These are phyloP conservation scores for Serranus cabrilla DNA, from an alignment of 2,797 vertebrate genomes.

Conservation along the genomic window DNA sequence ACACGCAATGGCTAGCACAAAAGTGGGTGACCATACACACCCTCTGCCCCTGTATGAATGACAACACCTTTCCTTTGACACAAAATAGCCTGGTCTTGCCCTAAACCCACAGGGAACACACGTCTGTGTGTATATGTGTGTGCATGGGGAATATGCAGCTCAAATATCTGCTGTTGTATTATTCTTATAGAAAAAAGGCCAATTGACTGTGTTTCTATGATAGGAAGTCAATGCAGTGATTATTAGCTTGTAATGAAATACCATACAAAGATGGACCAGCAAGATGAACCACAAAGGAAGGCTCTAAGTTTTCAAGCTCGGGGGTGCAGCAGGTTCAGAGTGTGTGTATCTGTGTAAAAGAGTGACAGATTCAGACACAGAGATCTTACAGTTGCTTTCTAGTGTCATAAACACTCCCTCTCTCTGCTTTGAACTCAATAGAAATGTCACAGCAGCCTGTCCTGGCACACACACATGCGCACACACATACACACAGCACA, in stretches of 20 bases:
- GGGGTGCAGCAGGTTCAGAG: slow-evolving; percentile 49
- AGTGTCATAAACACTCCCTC: slow-evolving; percentile 64
- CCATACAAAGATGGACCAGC: slow-evolving; percentile 44
- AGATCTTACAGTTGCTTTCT: slow-evolving; percentile 64
- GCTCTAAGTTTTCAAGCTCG: slow-evolving; percentile 78
- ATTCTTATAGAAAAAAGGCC: slow-evolving; percentile 24
- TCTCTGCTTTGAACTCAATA: slow-evolving; percentile 67
- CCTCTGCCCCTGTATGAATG: slow-evolving; percentile 28
- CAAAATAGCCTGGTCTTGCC: slow-evolving; percentile 41
- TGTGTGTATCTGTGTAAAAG: slow-evolving; percentile 1
- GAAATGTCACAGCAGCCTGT: slow-evolving; percentile 62
- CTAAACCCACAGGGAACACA: slow-evolving; percentile 54
- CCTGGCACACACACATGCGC: slow-evolving; percentile 4
- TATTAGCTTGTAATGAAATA: slow-evolving; percentile 66
- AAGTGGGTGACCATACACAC: slow-evolving; percentile 30
- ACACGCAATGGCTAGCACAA: background rate
- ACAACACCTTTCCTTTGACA: slow-evolving; percentile 55
- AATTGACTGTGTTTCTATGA: slow-evolving; percentile 58
- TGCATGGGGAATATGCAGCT: slow-evolving; percentile 30
- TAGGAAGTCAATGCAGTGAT: slow-evolving; percentile 63
- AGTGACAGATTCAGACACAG: slow-evolving; percentile 51
- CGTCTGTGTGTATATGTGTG: background rate
- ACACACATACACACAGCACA: slow-evolving; percentile 9
- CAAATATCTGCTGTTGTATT: slow-evolving; percentile 57
- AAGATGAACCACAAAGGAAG: slow-evolving; percentile 60